Base-by-base conservation (phyloP, 92 coral and sea anemone species). In the Phenganax stokvisi region DNA sequence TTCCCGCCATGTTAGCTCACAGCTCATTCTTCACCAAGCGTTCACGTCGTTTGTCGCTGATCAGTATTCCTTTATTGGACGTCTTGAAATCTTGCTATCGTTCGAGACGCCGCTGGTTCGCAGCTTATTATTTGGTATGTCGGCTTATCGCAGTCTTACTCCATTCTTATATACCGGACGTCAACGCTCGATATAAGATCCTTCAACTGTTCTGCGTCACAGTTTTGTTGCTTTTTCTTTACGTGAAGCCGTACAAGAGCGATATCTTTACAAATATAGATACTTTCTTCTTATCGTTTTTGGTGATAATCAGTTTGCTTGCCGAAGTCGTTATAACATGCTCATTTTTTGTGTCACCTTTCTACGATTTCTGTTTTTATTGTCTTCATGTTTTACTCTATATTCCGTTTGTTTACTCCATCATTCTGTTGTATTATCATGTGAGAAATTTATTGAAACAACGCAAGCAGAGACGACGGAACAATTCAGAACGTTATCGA, bases 51-150 rank as follows among this genome's bases (percentile, higher is more conserved):
- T 54, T 75, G 10, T 57, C 80, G 17, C 37, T 25, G 16, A 59
- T 75, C 37, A 54, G 80, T 17, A 56, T 75, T 54, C 80, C 80
- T 25, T 75, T 75, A 65, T 17, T 75, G 15, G 80, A 75, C 51
- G 80, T 75, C 17, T 59, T 75, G 25, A 57, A 75, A 56, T 55
- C 64, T 59, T 75, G 80, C 30, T 75, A 75, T 29, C 80, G 44
- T 57, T 1, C 65, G 56, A 30, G 57, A 57, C 61, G 80, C 10
- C 13, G 47, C 57, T 93, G 97, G 97, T 93, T 91, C 87, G 92
- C 97, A 1, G 96, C 92, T 16, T 93, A 85, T 72, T 93, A 93
- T 68, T 88, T 93, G 80, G 71, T 93, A 8, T 93, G 96, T 75
- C 96, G 97, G 25, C 17, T 75, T 15, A 74, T 91, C 75, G 89